Conservation (phyloP, 2,113 vertebrate genomes). For the Plectropomus leopardus region DNA sequence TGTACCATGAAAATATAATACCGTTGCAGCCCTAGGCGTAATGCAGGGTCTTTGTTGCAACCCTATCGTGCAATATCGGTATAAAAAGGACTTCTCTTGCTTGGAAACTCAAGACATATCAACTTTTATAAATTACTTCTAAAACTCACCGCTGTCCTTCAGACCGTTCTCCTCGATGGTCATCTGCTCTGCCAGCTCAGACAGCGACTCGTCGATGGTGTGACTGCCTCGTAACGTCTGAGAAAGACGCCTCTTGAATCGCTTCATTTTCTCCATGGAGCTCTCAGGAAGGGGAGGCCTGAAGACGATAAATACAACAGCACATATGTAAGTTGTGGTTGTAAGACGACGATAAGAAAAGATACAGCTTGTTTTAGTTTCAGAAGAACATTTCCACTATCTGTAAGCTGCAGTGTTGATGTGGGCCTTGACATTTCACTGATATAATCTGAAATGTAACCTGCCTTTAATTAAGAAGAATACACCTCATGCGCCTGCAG, state of each 20-base stretch:
- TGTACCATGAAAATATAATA: no score
- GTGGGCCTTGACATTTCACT: slow-evolving; percentile 38
- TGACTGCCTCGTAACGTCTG: slow-evolving; percentile 95
- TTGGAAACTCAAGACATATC: no score
- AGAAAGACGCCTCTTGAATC: slow-evolving; percentile 94
- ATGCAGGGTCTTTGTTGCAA: no score
- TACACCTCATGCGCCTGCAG: slow-evolving; percentile 29
- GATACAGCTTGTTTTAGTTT: slow-evolving; percentile 12
- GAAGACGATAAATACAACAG: neutral
- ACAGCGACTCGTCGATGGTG: slow-evolving; percentile 96
- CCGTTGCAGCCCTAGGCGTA: no score
- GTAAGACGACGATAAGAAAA: neutral
- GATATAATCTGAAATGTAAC: slow-evolving; percentile 22
- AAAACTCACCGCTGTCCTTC: slow-evolving; percentile 92
- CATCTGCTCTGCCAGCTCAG: slow-evolving; percentile 97
- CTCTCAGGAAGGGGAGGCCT: slow-evolving; percentile 89
- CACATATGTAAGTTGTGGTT: neutral
- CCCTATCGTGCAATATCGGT: no score
- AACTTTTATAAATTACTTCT: neutral
- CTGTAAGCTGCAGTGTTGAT: neutral
- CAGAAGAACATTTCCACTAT: neutral
- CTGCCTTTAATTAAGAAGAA: slow-evolving; percentile 19
- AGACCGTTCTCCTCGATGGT: slow-evolving; percentile 96
- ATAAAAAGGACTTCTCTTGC: no score
- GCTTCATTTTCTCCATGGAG: slow-evolving; percentile 93